These are phyloP conservation scores for Ctenochaetus hawaiiensis DNA, from an alignment of 2,797 vertebrate genomes.

Conservation along the genomic window DNA sequence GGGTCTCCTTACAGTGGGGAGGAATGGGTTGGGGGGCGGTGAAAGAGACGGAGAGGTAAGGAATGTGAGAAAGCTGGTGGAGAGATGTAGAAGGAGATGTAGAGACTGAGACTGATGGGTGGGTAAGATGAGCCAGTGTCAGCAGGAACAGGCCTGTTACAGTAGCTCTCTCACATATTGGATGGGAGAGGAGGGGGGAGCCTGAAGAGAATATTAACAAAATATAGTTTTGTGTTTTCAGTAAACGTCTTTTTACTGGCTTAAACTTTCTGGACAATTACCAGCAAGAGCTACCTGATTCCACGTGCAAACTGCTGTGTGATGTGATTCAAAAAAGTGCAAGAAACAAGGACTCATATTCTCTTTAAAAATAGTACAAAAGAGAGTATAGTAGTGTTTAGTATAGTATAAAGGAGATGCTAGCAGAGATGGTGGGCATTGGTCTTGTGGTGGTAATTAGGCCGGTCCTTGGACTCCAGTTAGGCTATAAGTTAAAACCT, in stretches of 20 bases:
- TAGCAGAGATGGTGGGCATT: no score
- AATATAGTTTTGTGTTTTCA: neutral
- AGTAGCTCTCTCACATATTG: neutral
- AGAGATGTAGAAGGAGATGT: neutral
- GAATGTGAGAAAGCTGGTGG: constrained; percentile 27
- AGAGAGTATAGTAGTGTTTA: no score
- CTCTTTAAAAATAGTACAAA: no score
- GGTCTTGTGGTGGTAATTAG: no score
- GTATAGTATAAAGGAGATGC: no score
- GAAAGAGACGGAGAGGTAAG: constrained; percentile 17
- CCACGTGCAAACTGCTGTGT: neutral
- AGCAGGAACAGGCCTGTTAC: constrained; percentile 20
- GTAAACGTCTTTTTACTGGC: neutral
- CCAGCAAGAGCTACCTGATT: no score
- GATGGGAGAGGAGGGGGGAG: no score
- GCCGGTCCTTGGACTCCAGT: no score
- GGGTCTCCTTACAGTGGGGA: neutral
- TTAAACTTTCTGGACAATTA: no score
- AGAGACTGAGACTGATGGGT: neutral
- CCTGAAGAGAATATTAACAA: no score
- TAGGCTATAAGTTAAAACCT: no score
- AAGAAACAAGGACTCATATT: neutral
- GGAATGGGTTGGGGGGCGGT: neutral
- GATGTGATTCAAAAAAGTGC: neutral
- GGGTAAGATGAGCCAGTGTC: constrained; percentile 16